Percentiles rank a stretch among this genome's conserved stretches.
phyloP scores from a whole-genome alignment of 1,140 invertebrate species.

The Ostrea edulis region DNA sequence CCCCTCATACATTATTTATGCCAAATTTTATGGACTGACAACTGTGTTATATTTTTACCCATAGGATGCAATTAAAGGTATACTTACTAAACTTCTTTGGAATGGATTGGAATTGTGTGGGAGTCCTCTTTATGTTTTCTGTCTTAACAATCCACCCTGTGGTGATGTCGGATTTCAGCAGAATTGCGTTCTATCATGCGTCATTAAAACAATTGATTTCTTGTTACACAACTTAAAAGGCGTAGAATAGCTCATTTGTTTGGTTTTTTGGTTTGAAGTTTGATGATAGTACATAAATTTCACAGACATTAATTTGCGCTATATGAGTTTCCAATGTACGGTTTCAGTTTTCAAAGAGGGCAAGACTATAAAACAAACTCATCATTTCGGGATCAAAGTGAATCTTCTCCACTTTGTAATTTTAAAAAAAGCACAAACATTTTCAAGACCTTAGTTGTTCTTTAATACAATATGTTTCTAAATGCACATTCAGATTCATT shows the following conservation, averaged over 20 bases:
- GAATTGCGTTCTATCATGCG: not conserved
- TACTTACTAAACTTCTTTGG: too few species aligned
- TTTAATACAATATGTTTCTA: too few species aligned
- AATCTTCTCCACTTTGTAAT: not conserved
- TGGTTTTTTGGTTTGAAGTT: not conserved
- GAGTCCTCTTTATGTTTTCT: not conserved
- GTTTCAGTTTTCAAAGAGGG: not conserved
- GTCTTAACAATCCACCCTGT: not conserved
- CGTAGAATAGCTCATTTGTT: not conserved
- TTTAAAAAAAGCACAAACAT: not conserved
- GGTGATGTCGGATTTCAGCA: not conserved
- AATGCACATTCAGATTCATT: too few species aligned
- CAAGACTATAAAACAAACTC: not conserved
- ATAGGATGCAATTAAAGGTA: too few species aligned
- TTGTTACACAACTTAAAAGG: not conserved
- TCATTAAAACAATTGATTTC: not conserved
- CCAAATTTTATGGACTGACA: too few species aligned
- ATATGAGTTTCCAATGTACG: not conserved
- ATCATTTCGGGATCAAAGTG: not conserved
- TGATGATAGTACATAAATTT: not conserved
- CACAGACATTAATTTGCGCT: not conserved
- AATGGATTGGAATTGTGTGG: too few species aligned
- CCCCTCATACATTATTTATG: too few species aligned
- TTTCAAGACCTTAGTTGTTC: too few species aligned
- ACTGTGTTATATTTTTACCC: too few species aligned